A percentile compares a stretch with the other conserved stretches of the same genome.
Conservation (phyloP, 2,888 invertebrate genomes). For the Limnephilus auricula region DNA sequence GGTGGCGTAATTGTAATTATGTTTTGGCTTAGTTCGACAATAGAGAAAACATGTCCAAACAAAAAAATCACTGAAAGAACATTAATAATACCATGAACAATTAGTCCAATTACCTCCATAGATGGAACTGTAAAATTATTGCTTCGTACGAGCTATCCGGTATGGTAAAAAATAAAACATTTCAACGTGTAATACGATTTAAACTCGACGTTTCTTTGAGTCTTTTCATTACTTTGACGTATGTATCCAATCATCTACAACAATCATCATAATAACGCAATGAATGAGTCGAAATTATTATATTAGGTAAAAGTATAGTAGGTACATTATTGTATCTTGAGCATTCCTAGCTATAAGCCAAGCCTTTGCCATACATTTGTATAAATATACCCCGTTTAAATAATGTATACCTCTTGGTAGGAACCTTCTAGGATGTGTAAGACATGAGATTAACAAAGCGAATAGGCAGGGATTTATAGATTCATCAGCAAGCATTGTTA, state of each 20-base stretch:
- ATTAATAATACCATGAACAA: not conserved
- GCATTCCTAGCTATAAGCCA: not conserved
- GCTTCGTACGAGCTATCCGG: not conserved
- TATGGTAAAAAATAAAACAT: not conserved
- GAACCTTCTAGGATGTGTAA: not conserved
- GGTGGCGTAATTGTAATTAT: conserved; percentile 37
- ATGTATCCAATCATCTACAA: not conserved
- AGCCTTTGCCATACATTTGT: not conserved
- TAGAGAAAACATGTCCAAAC: not conserved
- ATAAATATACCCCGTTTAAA: not conserved
- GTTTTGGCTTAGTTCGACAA: conserved; percentile 34
- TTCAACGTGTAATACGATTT: not conserved
- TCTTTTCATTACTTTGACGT: not conserved
- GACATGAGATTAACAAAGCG: conserved; percentile 32
- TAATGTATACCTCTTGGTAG: not conserved
- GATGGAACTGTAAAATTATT: not conserved
- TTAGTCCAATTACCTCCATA: not conserved
- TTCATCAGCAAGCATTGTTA: conserved; percentile 29
- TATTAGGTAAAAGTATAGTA: not conserved
- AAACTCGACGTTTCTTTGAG: not conserved
- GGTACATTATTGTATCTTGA: not conserved
- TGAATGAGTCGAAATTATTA: not conserved
- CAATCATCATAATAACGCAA: not conserved
- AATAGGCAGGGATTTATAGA: not conserved
- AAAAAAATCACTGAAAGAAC: conserved; percentile 9